These are phyloP conservation scores for Phymatocera aterrima DNA, from an alignment of 2,888 invertebrate genomes.

Conservation along the genomic window DNA sequence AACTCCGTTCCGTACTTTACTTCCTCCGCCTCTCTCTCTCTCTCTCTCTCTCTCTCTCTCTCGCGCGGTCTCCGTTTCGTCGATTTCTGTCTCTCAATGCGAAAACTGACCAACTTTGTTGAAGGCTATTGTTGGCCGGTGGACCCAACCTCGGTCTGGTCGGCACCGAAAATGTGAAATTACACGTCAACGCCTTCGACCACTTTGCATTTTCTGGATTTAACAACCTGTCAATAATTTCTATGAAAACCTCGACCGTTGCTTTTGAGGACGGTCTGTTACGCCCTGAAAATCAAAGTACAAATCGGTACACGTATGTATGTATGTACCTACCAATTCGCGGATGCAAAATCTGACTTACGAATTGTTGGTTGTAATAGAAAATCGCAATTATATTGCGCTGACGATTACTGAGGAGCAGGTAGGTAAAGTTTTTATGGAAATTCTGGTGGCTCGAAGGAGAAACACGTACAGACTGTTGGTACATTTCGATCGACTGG, in stretches of 20 bases:
- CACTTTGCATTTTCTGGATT: conserved; percentile 28
- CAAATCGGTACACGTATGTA: not conserved
- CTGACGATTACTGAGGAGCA: not conserved
- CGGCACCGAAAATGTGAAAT: conserved; percentile 8
- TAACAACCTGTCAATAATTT: conserved; percentile 35
- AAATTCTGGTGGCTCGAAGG: not conserved
- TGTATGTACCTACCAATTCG: too few relatives aligned
- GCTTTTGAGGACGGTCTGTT: not conserved
- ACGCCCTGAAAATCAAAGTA: not conserved
- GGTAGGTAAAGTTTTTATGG: not conserved
- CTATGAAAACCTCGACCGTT: not conserved
- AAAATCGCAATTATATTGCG: not conserved
- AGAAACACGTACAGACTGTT: not conserved
- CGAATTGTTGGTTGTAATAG: not conserved
- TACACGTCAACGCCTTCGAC: conserved; percentile 33
- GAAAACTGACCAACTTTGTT: conserved; percentile 36
- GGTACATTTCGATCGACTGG: not conserved
- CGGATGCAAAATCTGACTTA: not conserved
- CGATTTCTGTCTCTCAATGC: conserved; percentile 6
- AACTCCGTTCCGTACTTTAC: conserved; percentile 21
- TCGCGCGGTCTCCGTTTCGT: too few relatives aligned
- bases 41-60: not conserved
- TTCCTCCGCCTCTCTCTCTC: not conserved
- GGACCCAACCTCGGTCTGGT: not conserved
- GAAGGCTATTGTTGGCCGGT: not conserved